A percentile compares a stretch with the other conserved stretches of the same genome.
Conservation (phyloP, 2,888 invertebrate genomes). For the Andrena bucephala region DNA sequence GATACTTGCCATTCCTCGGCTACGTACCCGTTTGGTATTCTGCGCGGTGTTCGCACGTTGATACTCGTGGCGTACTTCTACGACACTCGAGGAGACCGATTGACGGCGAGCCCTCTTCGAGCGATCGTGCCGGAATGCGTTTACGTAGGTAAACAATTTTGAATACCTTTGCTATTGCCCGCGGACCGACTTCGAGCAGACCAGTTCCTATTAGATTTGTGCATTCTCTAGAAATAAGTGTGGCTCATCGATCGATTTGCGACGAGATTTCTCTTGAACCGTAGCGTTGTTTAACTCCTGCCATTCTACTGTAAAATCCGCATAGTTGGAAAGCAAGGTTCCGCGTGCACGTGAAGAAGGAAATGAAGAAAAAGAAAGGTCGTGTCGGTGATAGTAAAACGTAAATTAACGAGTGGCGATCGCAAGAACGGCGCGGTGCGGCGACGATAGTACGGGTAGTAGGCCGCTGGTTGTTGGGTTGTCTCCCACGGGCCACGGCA, state of each 20-base stretch:
- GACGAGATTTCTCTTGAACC: too few relatives aligned
- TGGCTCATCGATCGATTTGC: neutral
- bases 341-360: neutral
- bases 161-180: neutral
- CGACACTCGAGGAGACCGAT: conserved; percentile 51
- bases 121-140: conserved; percentile 36
- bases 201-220: neutral
- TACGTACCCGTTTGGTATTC: conserved; percentile 38
- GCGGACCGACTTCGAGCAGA: neutral
- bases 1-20: conserved; percentile 22
- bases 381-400: conserved; percentile 21
- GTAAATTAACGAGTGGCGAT: conserved; percentile 54
- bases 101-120: conserved; percentile 36
- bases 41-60: conserved; percentile 39
- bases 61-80: conserved; percentile 52
- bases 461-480: conserved; percentile 61
- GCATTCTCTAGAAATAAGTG: neutral
- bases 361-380: neutral
- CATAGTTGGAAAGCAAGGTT: neutral
- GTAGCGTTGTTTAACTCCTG: too few relatives aligned
- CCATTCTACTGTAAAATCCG: neutral
- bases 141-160: conserved; percentile 3
- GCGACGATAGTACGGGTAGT: conserved; percentile 43
- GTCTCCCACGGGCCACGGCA: conserved; percentile 78
- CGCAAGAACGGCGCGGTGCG: conserved; percentile 10